These are phyloP conservation scores for Ammospiza caudacuta DNA, from an alignment of 2,113 vertebrate genomes.

Conservation along the genomic window DNA sequence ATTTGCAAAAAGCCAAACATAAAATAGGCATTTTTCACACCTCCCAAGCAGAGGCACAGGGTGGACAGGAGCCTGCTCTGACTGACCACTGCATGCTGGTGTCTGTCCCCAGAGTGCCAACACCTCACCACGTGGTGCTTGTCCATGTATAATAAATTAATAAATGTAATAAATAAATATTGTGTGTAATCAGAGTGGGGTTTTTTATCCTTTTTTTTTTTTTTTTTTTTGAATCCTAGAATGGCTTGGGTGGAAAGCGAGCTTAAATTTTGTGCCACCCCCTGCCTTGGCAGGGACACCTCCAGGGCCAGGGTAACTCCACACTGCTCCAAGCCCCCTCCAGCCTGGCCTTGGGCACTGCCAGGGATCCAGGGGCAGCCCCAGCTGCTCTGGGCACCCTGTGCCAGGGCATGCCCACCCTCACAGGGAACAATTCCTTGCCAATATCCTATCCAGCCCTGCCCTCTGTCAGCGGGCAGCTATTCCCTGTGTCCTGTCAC, in stretches of 20 bases:
- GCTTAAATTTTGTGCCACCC: accelerated
- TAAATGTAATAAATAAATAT: neutral
- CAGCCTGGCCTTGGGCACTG: neutral
- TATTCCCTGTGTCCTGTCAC: neutral
- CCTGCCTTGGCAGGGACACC: neutral
- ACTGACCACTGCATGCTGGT: neutral
- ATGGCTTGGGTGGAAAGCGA: neutral
- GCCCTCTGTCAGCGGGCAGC: neutral
- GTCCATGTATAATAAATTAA: slow-evolving; percentile 20
- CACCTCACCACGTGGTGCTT: slow-evolving; percentile 86
- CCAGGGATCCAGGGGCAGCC: neutral
- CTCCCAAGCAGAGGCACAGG: neutral
- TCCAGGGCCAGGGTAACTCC: neutral
- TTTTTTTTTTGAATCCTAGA: neutral
- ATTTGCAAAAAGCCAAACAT: too few relatives aligned
- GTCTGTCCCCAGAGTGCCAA: slow-evolving; percentile 82
- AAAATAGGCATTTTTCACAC: too few relatives aligned
- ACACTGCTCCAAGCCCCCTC: accelerated
- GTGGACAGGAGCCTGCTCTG: neutral
- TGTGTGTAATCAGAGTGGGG: neutral
- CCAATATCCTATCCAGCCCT: accelerated
- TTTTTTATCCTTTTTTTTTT: neutral
- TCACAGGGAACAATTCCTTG: accelerated
- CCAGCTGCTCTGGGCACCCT: neutral
- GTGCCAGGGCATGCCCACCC: neutral